Base-by-base conservation (phyloP, 2,113 vertebrate genomes). In the Ariopsis seemanni region DNA sequence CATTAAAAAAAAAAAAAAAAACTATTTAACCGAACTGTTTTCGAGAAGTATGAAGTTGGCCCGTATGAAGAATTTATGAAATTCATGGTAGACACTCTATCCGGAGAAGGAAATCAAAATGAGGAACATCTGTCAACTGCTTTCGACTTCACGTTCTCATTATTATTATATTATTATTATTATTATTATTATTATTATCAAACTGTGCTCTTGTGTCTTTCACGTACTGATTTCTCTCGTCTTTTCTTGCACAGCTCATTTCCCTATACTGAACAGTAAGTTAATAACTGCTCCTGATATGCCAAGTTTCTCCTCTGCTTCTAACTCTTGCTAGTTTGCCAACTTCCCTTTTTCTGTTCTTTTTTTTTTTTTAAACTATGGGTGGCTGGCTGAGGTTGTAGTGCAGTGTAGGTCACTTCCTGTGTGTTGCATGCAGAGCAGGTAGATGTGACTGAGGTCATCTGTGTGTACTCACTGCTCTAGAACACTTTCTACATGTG, bases 201-300 rank as follows among this genome's bases (percentile, higher is more conserved):
- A n/a, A 88, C n/a, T 87, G 65, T 65, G 50, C 10, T 22, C 12
- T 85, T 82, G 30, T 67, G 55, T 69, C 55, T 60, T 50, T 67
- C 27, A 60, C 7, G 7, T 80, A 69, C 62, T 85, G 1, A 69
- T 90, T 69, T 57, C 62, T 88, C 67, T 9, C 82, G 10, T 58
- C 77, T 80, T 57, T 90, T 86, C 75, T 65, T 91, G 77, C 85
- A 62, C 91, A 95, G 95, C 86, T 86, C 91, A 92, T n/a, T 82
- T 92, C 90, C 90, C 95, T 83, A 90, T 96, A 93, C 94, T 96
- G 93, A 92, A 88, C 80, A 93, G 91, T 93, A 25, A 91, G 95
- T 95, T 91, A 94, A 93, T 91, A 88, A 42, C 20, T n/a, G 69
- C 18, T 79, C 0, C 22, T 22, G 18, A 11, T 52, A 25, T 42